These are phyloP conservation scores for Ceratosolen solmsi DNA, from an alignment of 1,140 invertebrate genomes.

Conservation along the genomic window DNA sequence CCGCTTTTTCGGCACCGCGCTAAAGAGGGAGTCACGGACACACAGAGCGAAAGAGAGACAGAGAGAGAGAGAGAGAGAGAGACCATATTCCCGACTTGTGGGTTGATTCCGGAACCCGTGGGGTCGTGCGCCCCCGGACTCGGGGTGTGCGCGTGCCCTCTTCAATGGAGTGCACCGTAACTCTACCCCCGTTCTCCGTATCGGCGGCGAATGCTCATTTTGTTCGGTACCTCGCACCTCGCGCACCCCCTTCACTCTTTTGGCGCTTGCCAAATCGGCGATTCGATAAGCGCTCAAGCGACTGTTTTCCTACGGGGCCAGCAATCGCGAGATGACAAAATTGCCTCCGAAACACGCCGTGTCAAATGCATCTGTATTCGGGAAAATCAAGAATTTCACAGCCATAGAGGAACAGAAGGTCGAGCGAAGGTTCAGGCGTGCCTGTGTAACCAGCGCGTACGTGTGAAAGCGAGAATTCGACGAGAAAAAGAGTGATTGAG, in stretches of 20 bases:
- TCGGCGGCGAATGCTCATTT: slow-evolving; percentile 36
- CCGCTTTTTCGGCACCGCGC: slow-evolving; percentile 27
- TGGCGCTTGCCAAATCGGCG: not conserved
- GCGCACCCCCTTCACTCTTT: slow-evolving; percentile 1
- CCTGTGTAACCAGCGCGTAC: not conserved
- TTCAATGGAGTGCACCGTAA: slow-evolving; percentile 64
- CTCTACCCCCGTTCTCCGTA: slow-evolving; percentile 10
- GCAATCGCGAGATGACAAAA: too few species aligned
- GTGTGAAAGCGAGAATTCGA: not conserved
- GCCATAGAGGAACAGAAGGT: not conserved
- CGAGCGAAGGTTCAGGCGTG: not conserved
- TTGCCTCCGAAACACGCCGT: too few species aligned
- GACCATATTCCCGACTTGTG: not conserved
- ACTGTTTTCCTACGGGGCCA: too few species aligned
- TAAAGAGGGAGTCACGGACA: not conserved
- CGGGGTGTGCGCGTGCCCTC: slow-evolving; percentile 66
- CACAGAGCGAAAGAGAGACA: not conserved
- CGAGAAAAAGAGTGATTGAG: not conserved
- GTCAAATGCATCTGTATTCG: not conserved
- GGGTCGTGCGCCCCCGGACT: slow-evolving; percentile 56
- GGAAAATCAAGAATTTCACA: not conserved
- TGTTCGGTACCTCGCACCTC: slow-evolving; percentile 7
- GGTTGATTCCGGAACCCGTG: slow-evolving; percentile 58
- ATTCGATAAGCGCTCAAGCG: not conserved
- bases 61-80: not conserved